These are phyloP conservation scores for Eupsilia transversa DNA, from an alignment of 2,888 invertebrate species.

Conservation along the genomic window DNA sequence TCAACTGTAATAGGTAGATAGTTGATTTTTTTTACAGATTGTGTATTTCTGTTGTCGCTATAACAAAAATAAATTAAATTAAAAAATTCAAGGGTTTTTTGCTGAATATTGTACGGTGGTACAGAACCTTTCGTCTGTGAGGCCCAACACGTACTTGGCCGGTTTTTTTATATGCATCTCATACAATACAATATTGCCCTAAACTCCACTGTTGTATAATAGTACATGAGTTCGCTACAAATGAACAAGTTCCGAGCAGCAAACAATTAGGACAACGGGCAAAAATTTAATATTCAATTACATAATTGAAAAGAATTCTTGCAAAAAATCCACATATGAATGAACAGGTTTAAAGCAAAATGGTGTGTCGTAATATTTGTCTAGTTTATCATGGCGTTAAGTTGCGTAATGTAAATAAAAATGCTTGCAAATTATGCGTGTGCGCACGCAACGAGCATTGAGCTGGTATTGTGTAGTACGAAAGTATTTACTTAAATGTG, in stretches of 20 bases:
- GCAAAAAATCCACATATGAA: conserved; percentile 53
- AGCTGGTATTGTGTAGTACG: conserved; percentile 46
- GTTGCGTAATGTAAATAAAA: conserved; percentile 59
- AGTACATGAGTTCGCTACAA: conserved; percentile 30
- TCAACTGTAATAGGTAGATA: too few species aligned
- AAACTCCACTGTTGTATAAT: conserved; percentile 47
- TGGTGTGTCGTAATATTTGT: conserved; percentile 57
- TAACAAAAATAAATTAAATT: too few species aligned
- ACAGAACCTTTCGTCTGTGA: not conserved
- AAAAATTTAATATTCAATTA: conserved; percentile 58
- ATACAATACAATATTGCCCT: conserved; percentile 37
- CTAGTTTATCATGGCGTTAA: conserved; percentile 56
- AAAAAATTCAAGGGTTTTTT: too few species aligned
- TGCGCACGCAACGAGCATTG: conserved; percentile 52
- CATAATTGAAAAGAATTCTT: conserved; percentile 50
- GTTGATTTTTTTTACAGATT: too few species aligned
- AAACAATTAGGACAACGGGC: conserved; percentile 37
- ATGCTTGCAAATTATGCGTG: conserved; percentile 58
- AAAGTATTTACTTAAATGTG: conserved; percentile 39
- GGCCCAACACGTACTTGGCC: not conserved
- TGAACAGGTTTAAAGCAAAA: conserved; percentile 53
- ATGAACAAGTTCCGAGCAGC: conserved; percentile 13
- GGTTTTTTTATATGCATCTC: conserved; percentile 24
- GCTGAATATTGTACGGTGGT: not conserved
- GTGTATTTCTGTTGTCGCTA: too few species aligned